Conservation (phyloP, 2,888 invertebrate genomes). For the Antheraea yamamai region DNA sequence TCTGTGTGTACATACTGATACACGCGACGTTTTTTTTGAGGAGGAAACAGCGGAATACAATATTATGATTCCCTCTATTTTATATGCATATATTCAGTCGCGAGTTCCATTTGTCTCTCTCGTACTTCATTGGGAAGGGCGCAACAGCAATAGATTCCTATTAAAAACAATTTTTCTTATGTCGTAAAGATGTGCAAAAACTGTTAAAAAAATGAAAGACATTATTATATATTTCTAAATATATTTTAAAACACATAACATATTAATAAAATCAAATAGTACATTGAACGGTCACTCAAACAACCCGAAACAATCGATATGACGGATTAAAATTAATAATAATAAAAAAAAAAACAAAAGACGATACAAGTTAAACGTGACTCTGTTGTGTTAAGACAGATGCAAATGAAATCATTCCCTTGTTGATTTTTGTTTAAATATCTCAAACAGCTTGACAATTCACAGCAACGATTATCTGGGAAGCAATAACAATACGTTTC, state of each 20-base stretch:
- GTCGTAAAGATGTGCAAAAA: not conserved
- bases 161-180: no score
- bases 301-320: not conserved
- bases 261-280: slow-evolving; percentile 10
- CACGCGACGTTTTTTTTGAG: no score
- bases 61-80: no score
- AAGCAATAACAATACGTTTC: no score
- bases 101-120: no score
- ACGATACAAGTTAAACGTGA: not conserved
- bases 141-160: no score
- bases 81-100: no score
- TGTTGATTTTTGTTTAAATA: not conserved
- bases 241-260: slow-evolving; percentile 1
- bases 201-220: slow-evolving; percentile 28
- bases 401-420: not conserved
- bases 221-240: not conserved
- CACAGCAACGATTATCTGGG: not conserved
- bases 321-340: not conserved
- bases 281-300: slow-evolving; percentile 1
- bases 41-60: no score
- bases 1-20: no score
- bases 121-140: no score
- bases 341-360: not conserved
- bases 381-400: not conserved
- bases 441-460: not conserved